Base-by-base conservation (phyloP, 1,140 invertebrate genomes). In the Euschistus heros region DNA sequence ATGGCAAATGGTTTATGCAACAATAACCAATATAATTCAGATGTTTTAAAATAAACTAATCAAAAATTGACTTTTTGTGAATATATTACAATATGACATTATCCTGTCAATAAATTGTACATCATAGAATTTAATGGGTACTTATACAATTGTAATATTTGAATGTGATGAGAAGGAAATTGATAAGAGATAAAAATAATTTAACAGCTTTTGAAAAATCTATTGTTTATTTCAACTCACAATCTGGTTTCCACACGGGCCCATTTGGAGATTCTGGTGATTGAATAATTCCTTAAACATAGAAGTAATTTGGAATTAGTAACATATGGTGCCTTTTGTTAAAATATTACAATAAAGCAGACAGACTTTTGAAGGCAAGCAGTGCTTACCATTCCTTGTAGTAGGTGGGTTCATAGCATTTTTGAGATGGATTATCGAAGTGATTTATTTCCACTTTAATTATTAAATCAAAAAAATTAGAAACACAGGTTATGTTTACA, bases 211-310 rank as follows among this genome's bases (percentile, higher is more conserved):
- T n/a, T 30, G 7, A 30, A 30, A 30, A 30, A 2, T 30, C 7
- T 30, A 2, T 37, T 37, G 7, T 13, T n/a, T 50, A 6, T 18
- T 50, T 2, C 24, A 33, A 74, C 75, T 77, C 73, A 79, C 77
- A 69, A 70, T 79, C 78, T 47, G 76, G 77, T 69, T 79, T 79
- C 78, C 78, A 79, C 26, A 79, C 75, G 68, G 66, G 69, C 3
- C 64, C 68, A 37, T 68, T 52, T 2, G 69, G 69, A 24, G 67
- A 71, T 33, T 68, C 68, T 15, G 54, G 65, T 27, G 62, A 60
- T 7, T 63, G 59, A 57, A 42, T 20, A 14, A 37, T 20, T 18
- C 66, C 68, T 69, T 20, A 10, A 64, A 69, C 37, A 37, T 7
- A 66, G 46, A 50, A 1, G 10, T 22, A 50, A 50, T 50, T 50